phyloP scores from a whole-genome alignment of 2,797 vertebrate genomes.

The Mus caroli region DNA sequence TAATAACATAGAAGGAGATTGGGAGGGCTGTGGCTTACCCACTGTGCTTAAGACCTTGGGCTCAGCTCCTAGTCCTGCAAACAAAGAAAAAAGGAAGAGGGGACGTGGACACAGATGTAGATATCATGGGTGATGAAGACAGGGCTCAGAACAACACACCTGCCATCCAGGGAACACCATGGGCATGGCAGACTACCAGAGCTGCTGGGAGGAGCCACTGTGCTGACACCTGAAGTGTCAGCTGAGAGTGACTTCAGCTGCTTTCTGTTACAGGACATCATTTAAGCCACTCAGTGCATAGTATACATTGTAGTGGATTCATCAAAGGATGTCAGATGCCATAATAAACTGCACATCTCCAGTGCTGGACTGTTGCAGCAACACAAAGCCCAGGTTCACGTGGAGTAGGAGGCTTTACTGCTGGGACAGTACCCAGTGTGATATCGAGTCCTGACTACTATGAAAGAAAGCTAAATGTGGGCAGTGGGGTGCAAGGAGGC shows the following conservation, averaged over 20 bases:
- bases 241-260: background rate
- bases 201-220: background rate
- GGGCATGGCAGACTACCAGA: background rate
- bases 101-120: background rate
- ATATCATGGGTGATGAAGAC: background rate
- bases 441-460: background rate
- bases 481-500: background rate
- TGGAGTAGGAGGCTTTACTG: background rate
- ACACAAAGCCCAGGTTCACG: accelerated
- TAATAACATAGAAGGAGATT: background rate
- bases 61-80: background rate
- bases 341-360: background rate
- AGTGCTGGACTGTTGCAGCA: background rate
- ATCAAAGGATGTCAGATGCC: too few relatives aligned
- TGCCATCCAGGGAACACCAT: background rate
- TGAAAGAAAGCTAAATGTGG: background rate
- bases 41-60: background rate
- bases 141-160: background rate
- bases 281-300: accelerated
- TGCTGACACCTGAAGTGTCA: background rate
- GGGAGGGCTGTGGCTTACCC: too few relatives aligned
- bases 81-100: background rate
- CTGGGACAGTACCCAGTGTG: background rate
- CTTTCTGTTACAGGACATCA: background rate
- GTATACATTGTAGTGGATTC: background rate